A percentile compares a stretch with the other conserved stretches of the same genome.
These are phyloP conservation scores for Oryzias javanicus DNA, from an alignment of 2,113 vertebrate genomes.

Conservation along the genomic window DNA sequence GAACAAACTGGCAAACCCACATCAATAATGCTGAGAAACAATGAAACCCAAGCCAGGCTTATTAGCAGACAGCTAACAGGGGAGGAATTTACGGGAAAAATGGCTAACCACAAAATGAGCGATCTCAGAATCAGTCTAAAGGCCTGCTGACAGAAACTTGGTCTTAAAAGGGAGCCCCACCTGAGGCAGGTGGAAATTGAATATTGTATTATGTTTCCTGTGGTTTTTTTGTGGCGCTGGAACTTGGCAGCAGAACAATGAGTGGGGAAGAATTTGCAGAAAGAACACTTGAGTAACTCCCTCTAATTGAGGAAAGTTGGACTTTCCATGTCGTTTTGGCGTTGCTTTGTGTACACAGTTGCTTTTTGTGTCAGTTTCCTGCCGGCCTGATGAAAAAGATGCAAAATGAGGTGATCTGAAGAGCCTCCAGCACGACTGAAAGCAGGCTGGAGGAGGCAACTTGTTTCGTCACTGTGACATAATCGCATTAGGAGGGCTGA, in stretches of 20 bases:
- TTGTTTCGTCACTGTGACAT: slow-evolving; percentile 44
- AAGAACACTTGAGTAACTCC: slow-evolving; percentile 38
- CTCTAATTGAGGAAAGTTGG: slow-evolving; percentile 56
- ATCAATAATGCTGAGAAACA: slow-evolving; percentile 47
- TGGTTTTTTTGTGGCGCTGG: slow-evolving; percentile 52
- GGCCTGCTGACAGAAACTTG: slow-evolving; percentile 71
- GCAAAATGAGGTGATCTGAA: slow-evolving; percentile 8
- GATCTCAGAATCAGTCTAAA: slow-evolving; percentile 41
- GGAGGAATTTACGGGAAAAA: slow-evolving; percentile 53
- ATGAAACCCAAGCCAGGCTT: slow-evolving; percentile 44
- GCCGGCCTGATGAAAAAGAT: not conserved
- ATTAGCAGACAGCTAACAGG: slow-evolving; percentile 62
- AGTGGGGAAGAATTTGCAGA: slow-evolving; percentile 51
- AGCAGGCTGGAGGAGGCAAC: slow-evolving; percentile 28
- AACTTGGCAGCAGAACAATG: slow-evolving; percentile 59
- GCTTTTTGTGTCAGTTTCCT: slow-evolving; percentile 33
- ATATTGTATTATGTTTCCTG: slow-evolving; percentile 73
- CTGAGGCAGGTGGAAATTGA: slow-evolving; percentile 76
- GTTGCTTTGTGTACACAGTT: slow-evolving; percentile 16
- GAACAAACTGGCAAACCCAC: slow-evolving; percentile 48
- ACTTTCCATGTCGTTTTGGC: slow-evolving; percentile 42
- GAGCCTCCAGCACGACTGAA: slow-evolving; percentile 12
- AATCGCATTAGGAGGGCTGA: slow-evolving; percentile 37
- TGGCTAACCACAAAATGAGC: slow-evolving; percentile 56
- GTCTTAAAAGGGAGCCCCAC: slow-evolving; percentile 48